Conservation (phyloP, 2,888 invertebrate genomes). For the Brachypterus glaber region DNA sequence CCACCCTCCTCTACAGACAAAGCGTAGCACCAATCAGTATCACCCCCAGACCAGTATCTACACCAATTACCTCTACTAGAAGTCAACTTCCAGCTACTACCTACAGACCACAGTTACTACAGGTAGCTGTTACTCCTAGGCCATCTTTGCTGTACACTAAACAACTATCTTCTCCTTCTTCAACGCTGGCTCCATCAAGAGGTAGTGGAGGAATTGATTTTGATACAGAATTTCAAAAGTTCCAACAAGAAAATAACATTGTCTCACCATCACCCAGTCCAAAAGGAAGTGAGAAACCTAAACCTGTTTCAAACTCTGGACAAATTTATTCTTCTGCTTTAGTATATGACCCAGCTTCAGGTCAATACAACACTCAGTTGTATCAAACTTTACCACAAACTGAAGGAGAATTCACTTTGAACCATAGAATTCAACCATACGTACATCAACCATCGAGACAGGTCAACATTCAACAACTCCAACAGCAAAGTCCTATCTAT, state of each 20-base stretch:
- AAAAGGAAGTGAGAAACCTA: slow-evolving; percentile 34
- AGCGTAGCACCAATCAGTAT: slow-evolving; percentile 46
- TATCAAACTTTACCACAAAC: slow-evolving; percentile 68
- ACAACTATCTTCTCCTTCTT: slow-evolving; percentile 27
- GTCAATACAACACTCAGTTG: slow-evolving; percentile 68
- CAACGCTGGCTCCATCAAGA: slow-evolving; percentile 34
- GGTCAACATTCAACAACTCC: slow-evolving; percentile 51
- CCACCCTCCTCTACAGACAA: slow-evolving; percentile 36
- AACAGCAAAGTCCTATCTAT: slow-evolving; percentile 46
- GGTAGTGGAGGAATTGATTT: slow-evolving; percentile 45
- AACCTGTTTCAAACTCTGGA: slow-evolving; percentile 36
- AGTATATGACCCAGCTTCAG: slow-evolving; percentile 65
- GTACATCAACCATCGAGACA: slow-evolving; percentile 48
- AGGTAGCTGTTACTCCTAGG: slow-evolving; percentile 50
- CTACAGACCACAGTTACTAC: slow-evolving; percentile 53
- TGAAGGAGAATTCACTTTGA: slow-evolving; percentile 59
- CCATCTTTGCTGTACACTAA: slow-evolving; percentile 39
- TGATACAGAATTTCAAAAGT: slow-evolving; percentile 64
- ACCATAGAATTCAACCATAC: slow-evolving; percentile 66
- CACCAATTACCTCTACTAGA: slow-evolving; percentile 38
- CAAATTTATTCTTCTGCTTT: slow-evolving; percentile 71
- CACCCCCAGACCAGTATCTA: slow-evolving; percentile 50
- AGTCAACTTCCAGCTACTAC: slow-evolving; percentile 56
- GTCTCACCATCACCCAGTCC: slow-evolving; percentile 46
- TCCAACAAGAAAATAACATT: slow-evolving; percentile 56